Percentiles rank a stretch among this genome's conserved stretches.
These are phyloP conservation scores for Rhopalosiphum maidis DNA, from an alignment of 1,140 invertebrate species.

Conservation along the genomic window DNA sequence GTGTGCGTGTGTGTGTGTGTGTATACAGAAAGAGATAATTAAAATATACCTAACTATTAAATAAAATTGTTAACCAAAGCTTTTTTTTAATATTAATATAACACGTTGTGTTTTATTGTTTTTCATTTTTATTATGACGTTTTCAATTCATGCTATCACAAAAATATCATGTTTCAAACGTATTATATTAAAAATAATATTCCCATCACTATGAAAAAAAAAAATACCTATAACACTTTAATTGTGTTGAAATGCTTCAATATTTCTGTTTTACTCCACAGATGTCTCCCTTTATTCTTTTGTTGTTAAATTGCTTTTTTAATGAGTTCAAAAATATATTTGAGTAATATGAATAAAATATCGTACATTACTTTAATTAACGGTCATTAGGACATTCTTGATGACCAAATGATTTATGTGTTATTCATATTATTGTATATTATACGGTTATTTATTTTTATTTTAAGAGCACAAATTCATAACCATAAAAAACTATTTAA, in stretches of 20 bases:
- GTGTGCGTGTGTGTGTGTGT: too few species aligned
- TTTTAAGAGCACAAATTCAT: neutral
- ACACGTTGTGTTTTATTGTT: neutral
- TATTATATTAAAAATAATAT: slow-evolving; percentile 13
- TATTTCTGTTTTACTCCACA: neutral
- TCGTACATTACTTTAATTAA: neutral
- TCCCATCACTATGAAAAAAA: neutral
- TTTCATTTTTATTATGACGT: neutral
- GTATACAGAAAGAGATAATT: neutral
- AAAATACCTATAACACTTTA: neutral
- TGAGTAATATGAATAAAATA: neutral
- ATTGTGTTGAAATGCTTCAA: neutral
- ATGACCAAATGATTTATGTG: too few species aligned
- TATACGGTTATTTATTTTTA: neutral
- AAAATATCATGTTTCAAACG: slow-evolving; percentile 16
- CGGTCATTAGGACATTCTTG: neutral
- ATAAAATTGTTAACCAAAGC: neutral
- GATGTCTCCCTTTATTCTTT: neutral
- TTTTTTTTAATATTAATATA: neutral
- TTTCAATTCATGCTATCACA: neutral
- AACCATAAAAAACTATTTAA: neutral
- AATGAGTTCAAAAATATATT: neutral
- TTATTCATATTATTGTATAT: neutral
- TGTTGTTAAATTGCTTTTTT: neutral
- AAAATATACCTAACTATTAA: neutral